Conservation (phyloP, 2,113 vertebrate species). For the Cathartes aura region DNA sequence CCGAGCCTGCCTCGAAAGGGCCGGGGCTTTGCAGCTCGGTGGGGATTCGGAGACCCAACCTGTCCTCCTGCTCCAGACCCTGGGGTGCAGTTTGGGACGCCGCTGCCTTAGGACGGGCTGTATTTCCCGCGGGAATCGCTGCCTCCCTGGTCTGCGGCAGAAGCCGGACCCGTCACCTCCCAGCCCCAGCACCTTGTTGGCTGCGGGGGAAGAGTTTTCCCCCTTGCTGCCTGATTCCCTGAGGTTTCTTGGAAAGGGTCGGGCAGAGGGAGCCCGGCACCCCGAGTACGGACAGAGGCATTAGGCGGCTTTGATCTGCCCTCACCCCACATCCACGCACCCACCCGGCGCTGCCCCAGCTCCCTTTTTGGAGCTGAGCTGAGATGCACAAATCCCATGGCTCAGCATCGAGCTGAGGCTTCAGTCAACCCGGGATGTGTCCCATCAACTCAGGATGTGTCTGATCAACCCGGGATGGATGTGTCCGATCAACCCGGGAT, state of each 20-base stretch:
- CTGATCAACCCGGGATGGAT: background rate
- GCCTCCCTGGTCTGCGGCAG: rapidly evolving
- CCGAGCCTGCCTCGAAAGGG: background rate
- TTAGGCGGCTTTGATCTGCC: background rate
- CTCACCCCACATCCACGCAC: rapidly evolving
- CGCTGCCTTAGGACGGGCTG: rapidly evolving
- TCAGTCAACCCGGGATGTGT: background rate
- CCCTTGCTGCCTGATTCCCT: background rate
- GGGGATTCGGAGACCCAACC: rapidly evolving
- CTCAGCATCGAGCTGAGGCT: background rate
- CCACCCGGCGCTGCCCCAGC: rapidly evolving
- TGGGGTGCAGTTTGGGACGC: rapidly evolving
- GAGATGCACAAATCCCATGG: background rate
- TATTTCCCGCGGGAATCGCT: rapidly evolving
- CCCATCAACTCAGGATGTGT: background rate
- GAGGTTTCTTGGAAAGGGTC: background rate
- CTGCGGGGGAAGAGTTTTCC: background rate
- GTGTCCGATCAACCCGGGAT: background rate
- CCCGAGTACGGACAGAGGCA: rapidly evolving
- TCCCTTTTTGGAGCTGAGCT: background rate
- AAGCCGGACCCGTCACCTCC: rapidly evolving
- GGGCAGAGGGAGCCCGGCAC: rapidly evolving
- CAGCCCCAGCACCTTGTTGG: background rate
- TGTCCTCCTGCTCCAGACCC: background rate
- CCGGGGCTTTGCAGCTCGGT: rapidly evolving